Evolutionary conservation across 92 coral and sea anemone species (phyloP), one percentile per base, ranked within the genome.

Genomic region (Pocillopora grandis): DNA sequence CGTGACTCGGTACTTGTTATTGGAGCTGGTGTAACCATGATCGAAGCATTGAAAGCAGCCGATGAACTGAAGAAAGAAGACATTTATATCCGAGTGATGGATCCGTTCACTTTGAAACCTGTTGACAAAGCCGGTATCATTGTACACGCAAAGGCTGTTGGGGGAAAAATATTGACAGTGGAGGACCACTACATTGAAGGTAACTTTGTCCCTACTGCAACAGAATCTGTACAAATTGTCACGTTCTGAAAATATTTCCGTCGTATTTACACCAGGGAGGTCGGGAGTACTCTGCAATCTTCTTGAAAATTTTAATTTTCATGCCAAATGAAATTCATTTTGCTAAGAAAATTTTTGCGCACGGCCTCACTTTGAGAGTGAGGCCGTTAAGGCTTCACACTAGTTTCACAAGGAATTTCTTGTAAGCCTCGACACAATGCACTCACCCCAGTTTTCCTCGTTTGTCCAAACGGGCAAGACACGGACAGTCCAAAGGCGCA

Each of bases 161-260:
- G 98, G 11, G 95, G 97, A 27, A 91, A 79, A 68, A 86, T 96
- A 23, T 81, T 96, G 42, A 93, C 97, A 11, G 99, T 96, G 16
- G 99, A 96, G 82, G 99, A 96, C 71, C 99, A 96, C 83, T 96
- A 96, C 76, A 72, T 88, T 68, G 98, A 94, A 89, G 99, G 99
- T 96, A 77, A 21, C 8, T 42, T 77, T 57, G 15, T 31, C 12
- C 10, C 0, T 56, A 3, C 18, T 20, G 1, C 55, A 9, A 2
- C 12, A 36, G 13, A 2, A 1, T n/a, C 10, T 27, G 78, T 18
- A 52, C 4, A 58, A 35, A 58, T 56, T 52, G 27, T 27, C 42
- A n/a, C 63, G 62, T 74, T 55, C 48, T 55, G 35, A 55, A 52
- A 3, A 42, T 74, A n/a, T 70, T 58, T 33, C 78, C 63, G 60